Evolutionary conservation across 2,113 vertebrate species (phyloP), one percentile per base, ranked within the genome.

Genomic region (Siniperca knerii): DNA sequence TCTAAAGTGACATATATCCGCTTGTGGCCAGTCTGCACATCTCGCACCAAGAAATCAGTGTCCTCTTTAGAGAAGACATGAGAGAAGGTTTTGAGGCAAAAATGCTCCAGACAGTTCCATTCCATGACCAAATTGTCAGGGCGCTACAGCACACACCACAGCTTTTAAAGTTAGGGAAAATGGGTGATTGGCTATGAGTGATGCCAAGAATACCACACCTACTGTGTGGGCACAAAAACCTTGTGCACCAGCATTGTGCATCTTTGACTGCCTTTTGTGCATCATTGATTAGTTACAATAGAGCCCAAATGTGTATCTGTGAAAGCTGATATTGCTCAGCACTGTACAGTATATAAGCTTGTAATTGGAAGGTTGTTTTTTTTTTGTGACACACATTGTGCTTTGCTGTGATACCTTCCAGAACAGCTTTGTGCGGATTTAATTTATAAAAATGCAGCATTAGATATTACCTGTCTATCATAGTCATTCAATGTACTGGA

Each of bases 1-100:
- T 92, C 46, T 77, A 54, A 87, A 83, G 80, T 92, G 93, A 93
- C 92, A 90, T 18, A 16, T 82, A 79, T 79, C 60, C 1, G 86
- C 90, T 90, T 42, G 13, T 84, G 82, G 92, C 88, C 76, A 83
- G 67, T 84, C 71, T 55, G 25, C 83, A 89, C 64, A 58, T 71
- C 70, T 73, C 2, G 1, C 60, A 46, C 76, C 11, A 61, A 83
- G 52, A 88, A 77, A 84, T 83, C 67, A 67, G 61, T 79, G 79
- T 73, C 83, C 79, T 80, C 77, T 80, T 64, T 48, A 81, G 75
- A 77, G 72, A 67, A 60, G 62, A 74, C 65, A 68, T 37, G 58
- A 58, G 71, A 72, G 57, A 77, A 61, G 18, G 25, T 66, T 91
- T 79, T 55, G 15, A 73, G 81, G 79, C 74, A 65, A 65, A 91